These are phyloP conservation scores for Dendrophyllia cribrosa DNA, from an alignment of 64 coral and sea anemone genomes.

Conservation along the genomic window DNA sequence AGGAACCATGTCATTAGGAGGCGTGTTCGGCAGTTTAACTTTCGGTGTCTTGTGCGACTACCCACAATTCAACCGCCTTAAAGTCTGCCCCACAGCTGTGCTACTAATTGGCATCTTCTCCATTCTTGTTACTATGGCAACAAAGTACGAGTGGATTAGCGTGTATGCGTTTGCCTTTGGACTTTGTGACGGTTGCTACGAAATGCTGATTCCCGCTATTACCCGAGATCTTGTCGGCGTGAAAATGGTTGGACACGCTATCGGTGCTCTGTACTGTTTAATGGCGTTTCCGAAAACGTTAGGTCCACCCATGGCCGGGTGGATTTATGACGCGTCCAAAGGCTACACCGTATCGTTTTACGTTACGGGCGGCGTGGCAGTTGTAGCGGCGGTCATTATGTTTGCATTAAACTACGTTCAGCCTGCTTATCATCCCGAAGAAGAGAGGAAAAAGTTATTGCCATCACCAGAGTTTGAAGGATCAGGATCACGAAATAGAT, in stretches of 20 bases:
- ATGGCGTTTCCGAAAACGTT: conserved; percentile 54
- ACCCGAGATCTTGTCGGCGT: conserved; percentile 32
- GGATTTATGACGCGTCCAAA: conserved; percentile 40
- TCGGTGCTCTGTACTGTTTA: conserved; percentile 38
- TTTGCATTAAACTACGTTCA: conserved; percentile 5
- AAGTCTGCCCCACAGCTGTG: conserved; percentile 34
- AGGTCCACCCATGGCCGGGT: conserved; percentile 51
- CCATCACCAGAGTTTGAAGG: background rate
- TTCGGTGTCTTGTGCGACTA: conserved; percentile 38
- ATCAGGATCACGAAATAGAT: no score
- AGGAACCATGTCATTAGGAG: conserved; percentile 21
- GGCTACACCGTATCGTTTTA: conserved; percentile 53
- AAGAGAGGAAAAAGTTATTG: background rate
- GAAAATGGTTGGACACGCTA: background rate
- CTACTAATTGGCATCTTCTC: conserved; percentile 2
- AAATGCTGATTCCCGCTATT: conserved; percentile 41
- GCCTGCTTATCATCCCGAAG: background rate
- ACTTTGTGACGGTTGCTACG: conserved; percentile 35
- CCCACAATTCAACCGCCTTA: conserved; percentile 23
- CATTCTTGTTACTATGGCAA: conserved; percentile 34
- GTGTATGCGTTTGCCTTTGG: conserved; percentile 31
- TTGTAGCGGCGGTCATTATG: conserved; percentile 18
- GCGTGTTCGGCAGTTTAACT: background rate
- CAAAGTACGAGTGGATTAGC: conserved; percentile 7
- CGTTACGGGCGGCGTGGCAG: conserved; percentile 31